Base-by-base conservation (phyloP, 2,113 vertebrate species). In the Callaeas wilsoni region DNA sequence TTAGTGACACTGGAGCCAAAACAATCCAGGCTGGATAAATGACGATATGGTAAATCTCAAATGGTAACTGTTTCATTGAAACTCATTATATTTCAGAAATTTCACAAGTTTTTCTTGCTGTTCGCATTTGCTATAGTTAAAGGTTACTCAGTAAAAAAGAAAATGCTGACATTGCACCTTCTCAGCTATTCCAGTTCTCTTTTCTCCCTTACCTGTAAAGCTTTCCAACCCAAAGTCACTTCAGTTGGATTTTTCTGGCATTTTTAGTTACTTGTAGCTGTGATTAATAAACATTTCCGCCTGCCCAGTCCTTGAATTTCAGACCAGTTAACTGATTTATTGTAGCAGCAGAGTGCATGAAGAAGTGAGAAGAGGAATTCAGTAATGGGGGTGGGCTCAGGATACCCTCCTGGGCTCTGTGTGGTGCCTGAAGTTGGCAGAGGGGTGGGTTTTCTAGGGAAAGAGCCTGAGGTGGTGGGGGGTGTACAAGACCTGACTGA, bases 361-460 rank as follows among this genome's bases (percentile, higher is more conserved):
- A 64, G 55, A 44, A 46, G 23, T 26, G 59, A 69, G 67, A 79
- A 73, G 6, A 47, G 41, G 32, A 62, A 60, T 67, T 73, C 52
- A 47, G 3, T 56, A 30, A 35, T 4, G 37, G 59, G 33, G 60
- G 27, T 21, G 37, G 4, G 18, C 18, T 95, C 13, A 63, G 82
- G 47, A 33, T 77, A 37, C 8, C 17, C 0, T 2, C 37, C 33
- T 12, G 32, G n/a, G 10, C 37, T 78, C 15, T 1, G 1, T 33
- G 30, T 44, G 53, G 33, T 86, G 57, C 29, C 22, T 63, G 62
- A 26, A 50, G n/a, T 12, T 79, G 27, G 44, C 29, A 73, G 55
- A 65, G 29, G 4, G 5, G 46, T 41, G 44, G 6, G 5, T 18
- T 56, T 86, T 39, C 14, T 8, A 10, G 26, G 29, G 20, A 39